A percentile compares a stretch with the other conserved stretches of the same genome.
phyloP scores from a whole-genome alignment of 2,888 invertebrate genomes.

The Caradrina clavipalpis region DNA sequence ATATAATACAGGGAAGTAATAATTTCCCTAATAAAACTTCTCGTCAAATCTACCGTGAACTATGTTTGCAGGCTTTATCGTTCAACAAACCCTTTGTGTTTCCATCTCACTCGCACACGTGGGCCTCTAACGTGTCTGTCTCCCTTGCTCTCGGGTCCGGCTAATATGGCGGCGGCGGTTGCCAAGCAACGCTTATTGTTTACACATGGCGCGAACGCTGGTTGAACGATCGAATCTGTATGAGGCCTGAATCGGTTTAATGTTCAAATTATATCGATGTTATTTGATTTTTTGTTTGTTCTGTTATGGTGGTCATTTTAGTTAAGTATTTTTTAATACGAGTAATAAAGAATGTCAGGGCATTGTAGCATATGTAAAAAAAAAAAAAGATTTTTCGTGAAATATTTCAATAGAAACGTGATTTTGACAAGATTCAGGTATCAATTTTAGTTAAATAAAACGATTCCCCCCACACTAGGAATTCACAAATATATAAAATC shows the following conservation, averaged over 20 bases:
- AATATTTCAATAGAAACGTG: too few species aligned
- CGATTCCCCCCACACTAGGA: too few species aligned
- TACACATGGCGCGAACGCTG: constrained; percentile 72
- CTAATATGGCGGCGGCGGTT: constrained; percentile 63
- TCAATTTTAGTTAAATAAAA: too few species aligned
- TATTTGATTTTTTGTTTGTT: constrained; percentile 38
- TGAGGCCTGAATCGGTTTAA: constrained; percentile 62
- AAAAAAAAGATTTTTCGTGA: too few species aligned
- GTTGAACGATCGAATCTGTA: constrained; percentile 72
- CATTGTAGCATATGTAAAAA: too few species aligned
- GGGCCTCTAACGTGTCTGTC: constrained; percentile 31
- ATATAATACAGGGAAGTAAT: constrained; percentile 76
- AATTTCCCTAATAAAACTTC: constrained; percentile 81
- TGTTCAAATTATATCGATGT: constrained; percentile 57
- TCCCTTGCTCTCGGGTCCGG: constrained; percentile 52
- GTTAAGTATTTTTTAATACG: too few species aligned
- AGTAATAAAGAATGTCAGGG: too few species aligned
- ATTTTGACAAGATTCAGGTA: too few species aligned
- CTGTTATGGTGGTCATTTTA: neutral
- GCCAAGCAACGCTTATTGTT: constrained; percentile 74
- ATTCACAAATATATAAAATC: too few species aligned
- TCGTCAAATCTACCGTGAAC: constrained; percentile 75
- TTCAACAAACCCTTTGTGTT: constrained; percentile 72
- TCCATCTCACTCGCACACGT: constrained; percentile 58
- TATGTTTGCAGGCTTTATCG: constrained; percentile 82